phyloP scores from a whole-genome alignment of 2,113 vertebrate genomes.

The Hippoglossus stenolepis region DNA sequence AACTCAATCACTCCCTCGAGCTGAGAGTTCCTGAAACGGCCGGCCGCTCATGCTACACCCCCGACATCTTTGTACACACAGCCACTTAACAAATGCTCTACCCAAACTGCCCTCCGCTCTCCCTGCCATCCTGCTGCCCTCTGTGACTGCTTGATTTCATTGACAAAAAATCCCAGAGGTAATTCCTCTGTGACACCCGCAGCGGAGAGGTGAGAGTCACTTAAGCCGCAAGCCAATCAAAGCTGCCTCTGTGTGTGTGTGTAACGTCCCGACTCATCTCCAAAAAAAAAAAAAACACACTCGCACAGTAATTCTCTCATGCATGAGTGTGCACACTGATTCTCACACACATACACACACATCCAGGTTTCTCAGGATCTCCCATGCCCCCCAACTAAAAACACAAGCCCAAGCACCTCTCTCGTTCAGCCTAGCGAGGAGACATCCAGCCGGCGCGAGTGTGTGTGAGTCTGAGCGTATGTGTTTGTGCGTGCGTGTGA shows the following conservation, averaged over 20 bases:
- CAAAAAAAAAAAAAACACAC: slow-evolving; percentile 40
- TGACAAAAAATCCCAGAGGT: slow-evolving; percentile 55
- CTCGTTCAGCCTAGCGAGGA: slow-evolving; percentile 78
- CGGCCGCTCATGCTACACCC: slow-evolving; percentile 56
- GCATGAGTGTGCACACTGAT: slow-evolving; percentile 31
- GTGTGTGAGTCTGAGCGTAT: slow-evolving; percentile 59
- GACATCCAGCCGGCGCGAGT: slow-evolving; percentile 73
- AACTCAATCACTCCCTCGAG: slow-evolving; percentile 68
- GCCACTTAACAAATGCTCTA: slow-evolving; percentile 10
- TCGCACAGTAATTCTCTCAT: slow-evolving; percentile 25
- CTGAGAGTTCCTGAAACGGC: slow-evolving; percentile 58
- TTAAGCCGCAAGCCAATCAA: slow-evolving; percentile 68
- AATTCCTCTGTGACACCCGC: slow-evolving; percentile 59
- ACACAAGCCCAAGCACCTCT: slow-evolving; percentile 81
- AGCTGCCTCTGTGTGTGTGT: slow-evolving; percentile 58
- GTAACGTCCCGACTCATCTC: slow-evolving; percentile 58
- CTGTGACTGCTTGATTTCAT: slow-evolving; percentile 50
- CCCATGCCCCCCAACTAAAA: slow-evolving; percentile 61
- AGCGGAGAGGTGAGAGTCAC: slow-evolving; percentile 68
- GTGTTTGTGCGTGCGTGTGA: slow-evolving; percentile 47
- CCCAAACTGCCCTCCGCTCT: slow-evolving; percentile 22
- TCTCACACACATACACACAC: slow-evolving; percentile 11
- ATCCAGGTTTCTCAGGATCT: slow-evolving; percentile 55
- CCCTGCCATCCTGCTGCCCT: slow-evolving; percentile 29
- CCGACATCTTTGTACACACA: slow-evolving; percentile 8